These are phyloP conservation scores for Genyomyrus donnyi DNA, from an alignment of 2,113 vertebrate species.

Conservation along the genomic window DNA sequence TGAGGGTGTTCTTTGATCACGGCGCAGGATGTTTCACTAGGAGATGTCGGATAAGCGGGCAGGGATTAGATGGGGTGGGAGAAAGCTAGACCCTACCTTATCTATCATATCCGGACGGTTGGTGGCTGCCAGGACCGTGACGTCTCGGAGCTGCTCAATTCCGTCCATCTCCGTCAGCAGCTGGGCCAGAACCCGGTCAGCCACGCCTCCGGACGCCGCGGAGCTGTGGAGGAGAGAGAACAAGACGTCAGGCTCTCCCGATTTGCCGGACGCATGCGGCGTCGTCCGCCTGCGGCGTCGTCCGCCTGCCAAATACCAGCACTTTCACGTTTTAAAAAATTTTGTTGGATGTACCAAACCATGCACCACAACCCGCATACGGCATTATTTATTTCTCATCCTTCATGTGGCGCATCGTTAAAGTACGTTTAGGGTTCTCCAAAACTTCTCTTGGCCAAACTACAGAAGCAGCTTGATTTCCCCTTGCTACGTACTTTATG, in stretches of 20 bases:
- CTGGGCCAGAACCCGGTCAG: constrained; percentile 89
- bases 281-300: not conserved
- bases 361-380: not conserved
- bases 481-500: not conserved
- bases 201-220: constrained; percentile 72
- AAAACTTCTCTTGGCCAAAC: not conserved
- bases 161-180: constrained; percentile 96
- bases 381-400: not conserved
- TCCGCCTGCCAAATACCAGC: not conserved
- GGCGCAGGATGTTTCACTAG: constrained; percentile 56
- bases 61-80: constrained; percentile 22
- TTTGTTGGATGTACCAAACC: not conserved
- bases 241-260: no score
- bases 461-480: not conserved
- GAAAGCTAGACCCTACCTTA: constrained; percentile 70
- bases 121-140: constrained; percentile 90
- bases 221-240: constrained; percentile 55
- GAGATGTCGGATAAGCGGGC: constrained; percentile 39
- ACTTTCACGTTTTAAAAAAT: not conserved
- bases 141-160: constrained; percentile 83
- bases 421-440: not conserved
- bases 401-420: not conserved
- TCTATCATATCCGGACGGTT: constrained; percentile 96
- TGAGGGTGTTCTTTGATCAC: constrained; percentile 52
- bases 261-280: not conserved